Base-by-base conservation (phyloP, 2,888 invertebrate species). In the Agrotis exclamationis region DNA sequence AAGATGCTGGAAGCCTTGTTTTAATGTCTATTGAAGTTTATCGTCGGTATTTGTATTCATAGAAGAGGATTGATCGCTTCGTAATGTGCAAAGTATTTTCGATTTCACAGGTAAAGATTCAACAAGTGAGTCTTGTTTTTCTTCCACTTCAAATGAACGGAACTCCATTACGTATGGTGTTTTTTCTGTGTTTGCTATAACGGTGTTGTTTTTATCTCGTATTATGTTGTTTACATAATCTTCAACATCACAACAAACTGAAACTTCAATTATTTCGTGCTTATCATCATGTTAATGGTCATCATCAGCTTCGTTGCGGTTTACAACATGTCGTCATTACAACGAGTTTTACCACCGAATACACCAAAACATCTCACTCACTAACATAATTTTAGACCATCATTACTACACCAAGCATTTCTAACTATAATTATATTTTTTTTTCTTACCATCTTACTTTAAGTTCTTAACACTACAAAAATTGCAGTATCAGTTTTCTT, bases 11-110 rank as follows among this genome's bases (percentile, higher is more conserved):
- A 72, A 73, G 73, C 53, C 57, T 71, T 68, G 68, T 80, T 74
- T 69, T 68, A 73, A 74, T 69, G 74, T 64, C 51, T 70, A 67
- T 69, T 74, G 73, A 70, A 59, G 58, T 53, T 74, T 73, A 73
- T 64, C 24, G 48, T 59, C n/a, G 62, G 68, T 33, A 76, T 74
- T 73, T 66, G 39, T 64, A 62, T 66, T 56, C 59, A 63, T 51
- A 45, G 67, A 33, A 20, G 33, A 11, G 66, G n/a, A 70, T 70
- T 70, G 24, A 57, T 60, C 39, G n/a, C 63, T 67, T 47, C 74
- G 63, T 79, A 68, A 78, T 63, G 51, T 45, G 33, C 56, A 2
- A 56, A 63, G 22, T 63, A 22, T 63, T 20, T 33, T 33, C 13
- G 13, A 5, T n/a, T 59, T 50, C 3, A 45, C 59, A 63, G 51